Percentiles rank a stretch among this genome's conserved stretches.
Conservation (phyloP, 2,113 vertebrate species). For the Passer montanus region DNA sequence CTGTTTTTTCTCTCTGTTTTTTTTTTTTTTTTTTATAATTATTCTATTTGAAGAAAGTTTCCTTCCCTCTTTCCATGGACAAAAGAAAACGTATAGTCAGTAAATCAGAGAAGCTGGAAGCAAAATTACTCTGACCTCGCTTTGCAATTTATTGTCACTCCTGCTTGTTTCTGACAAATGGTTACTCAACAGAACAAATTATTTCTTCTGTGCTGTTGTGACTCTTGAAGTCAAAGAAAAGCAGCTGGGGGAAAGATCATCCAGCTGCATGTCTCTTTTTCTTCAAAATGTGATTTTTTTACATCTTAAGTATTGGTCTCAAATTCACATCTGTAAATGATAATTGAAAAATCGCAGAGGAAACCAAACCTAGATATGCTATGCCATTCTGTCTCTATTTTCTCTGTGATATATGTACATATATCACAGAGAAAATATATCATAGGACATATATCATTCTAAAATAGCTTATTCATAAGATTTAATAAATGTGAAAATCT, state of each 20-base stretch:
- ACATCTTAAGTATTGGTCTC: background rate
- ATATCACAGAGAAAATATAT: background rate
- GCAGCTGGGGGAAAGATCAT: background rate
- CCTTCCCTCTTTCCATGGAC: background rate
- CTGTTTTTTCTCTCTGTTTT: background rate
- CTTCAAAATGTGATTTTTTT: background rate
- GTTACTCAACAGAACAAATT: background rate
- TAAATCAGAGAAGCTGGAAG: constrained; percentile 20
- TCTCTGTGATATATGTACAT: background rate
- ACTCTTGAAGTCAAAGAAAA: constrained; percentile 22
- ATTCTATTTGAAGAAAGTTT: background rate
- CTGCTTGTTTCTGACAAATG: background rate
- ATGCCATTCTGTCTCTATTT: background rate
- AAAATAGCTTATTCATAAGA: background rate
- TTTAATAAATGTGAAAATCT: background rate
- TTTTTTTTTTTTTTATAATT: background rate
- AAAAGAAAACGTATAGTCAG: background rate
- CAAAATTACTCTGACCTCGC: background rate
- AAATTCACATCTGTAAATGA: background rate
- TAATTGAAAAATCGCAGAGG: background rate
- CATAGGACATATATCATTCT: background rate
- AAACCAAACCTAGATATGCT: background rate
- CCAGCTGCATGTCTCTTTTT: background rate
- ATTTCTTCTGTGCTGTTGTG: background rate
- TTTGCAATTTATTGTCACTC: constrained; percentile 12